Evolutionary conservation across 2,888 invertebrate species (phyloP).

Genomic region (Watsonalla cultraria): DNA sequence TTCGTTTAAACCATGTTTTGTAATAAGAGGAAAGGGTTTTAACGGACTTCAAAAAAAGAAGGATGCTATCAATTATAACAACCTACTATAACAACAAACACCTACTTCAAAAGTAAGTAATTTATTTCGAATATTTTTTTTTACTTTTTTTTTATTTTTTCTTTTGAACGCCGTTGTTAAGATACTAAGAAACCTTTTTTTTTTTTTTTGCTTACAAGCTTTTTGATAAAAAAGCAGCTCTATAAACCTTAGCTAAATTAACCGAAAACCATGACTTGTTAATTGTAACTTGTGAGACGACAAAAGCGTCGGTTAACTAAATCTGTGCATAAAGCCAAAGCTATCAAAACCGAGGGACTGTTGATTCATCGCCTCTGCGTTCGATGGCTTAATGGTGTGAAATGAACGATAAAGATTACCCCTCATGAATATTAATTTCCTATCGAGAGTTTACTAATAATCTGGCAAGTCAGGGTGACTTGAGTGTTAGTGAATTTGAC

Average conservation of each 20-base stretch:
- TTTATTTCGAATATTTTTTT: no score
- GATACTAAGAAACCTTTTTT: no score
- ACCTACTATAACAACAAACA: no score
- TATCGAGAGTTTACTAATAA: conserved; percentile 32
- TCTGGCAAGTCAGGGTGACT: conserved; percentile 16
- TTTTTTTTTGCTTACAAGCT: no score
- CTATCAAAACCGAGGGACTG: conserved; percentile 29
- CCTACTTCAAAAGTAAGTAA: no score
- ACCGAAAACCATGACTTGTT: neutral
- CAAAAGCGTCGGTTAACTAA: neutral
- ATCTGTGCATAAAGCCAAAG: conserved; percentile 7
- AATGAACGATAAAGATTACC: conserved; percentile 50
- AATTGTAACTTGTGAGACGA: neutral
- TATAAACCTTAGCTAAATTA: neutral
- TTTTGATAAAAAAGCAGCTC: no score
- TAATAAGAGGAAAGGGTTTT: no score
- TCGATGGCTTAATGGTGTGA: conserved; percentile 51
- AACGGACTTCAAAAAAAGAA: no score
- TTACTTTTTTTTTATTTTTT: no score
- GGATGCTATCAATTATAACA: no score
- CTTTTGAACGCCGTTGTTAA: no score
- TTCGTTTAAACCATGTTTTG: no score
- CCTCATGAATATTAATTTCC: conserved; percentile 46
- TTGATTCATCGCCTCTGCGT: conserved; percentile 46
- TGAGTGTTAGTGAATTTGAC: conserved; percentile 2